Conservation (phyloP, 1,140 invertebrate species). For the Drosophila mojavensis region DNA sequence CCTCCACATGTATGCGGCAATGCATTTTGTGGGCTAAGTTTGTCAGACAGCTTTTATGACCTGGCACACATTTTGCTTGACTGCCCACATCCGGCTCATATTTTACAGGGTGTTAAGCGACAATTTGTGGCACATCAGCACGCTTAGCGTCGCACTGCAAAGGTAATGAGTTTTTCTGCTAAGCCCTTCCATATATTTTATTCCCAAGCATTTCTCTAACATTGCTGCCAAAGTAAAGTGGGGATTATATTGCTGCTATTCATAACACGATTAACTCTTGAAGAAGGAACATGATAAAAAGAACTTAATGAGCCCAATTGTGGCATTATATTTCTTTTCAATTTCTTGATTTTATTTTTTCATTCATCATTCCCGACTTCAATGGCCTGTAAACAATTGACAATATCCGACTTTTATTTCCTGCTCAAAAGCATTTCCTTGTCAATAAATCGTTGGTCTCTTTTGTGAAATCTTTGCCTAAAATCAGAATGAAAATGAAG, state of each 20-base stretch:
- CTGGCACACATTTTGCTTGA: conserved; percentile 37
- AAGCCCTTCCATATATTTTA: conserved; percentile 33
- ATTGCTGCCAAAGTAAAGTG: conserved; percentile 10
- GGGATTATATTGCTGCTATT: conserved; percentile 11
- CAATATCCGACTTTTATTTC: conserved; percentile 57
- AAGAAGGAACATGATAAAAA: not conserved
- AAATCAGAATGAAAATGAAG: conserved; percentile 34
- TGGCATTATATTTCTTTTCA: not conserved
- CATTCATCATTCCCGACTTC: not conserved
- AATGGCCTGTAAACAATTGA: conserved; percentile 30
- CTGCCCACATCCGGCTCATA: conserved; percentile 59
- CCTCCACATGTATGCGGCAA: conserved; percentile 11
- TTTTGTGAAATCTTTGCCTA: conserved; percentile 16
- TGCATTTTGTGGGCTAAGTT: conserved; percentile 41
- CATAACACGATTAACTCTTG: conserved; percentile 24
- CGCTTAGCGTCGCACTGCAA: conserved; percentile 36
- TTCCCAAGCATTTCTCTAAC: conserved; percentile 19
- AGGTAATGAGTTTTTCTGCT: conserved; percentile 54
- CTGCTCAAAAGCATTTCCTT: conserved; percentile 42
- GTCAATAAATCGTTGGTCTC: conserved; percentile 56
- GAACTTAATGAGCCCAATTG: conserved; percentile 11
- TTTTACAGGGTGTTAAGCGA: conserved; percentile 77
- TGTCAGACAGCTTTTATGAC: conserved; percentile 60
- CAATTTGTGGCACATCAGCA: conserved; percentile 65
- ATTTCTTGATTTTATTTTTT: not conserved